Percentiles rank a stretch among this genome's conserved stretches.
phyloP scores from a whole-genome alignment of 2,797 vertebrate genomes.

The Melanotaenia parkinsoni region DNA sequence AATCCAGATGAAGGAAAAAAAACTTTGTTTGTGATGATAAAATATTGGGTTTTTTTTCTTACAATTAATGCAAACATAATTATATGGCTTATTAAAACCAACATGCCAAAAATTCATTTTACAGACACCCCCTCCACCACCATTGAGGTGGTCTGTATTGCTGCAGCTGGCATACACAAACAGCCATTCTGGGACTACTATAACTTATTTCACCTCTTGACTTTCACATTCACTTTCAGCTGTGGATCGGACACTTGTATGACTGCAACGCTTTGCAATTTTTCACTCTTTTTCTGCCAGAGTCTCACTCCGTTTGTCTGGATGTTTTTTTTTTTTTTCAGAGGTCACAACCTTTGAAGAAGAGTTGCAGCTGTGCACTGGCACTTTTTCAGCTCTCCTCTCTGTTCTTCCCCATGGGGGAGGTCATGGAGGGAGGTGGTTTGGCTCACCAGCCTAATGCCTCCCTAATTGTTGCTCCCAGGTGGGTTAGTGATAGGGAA shows the following conservation, averaged over 20 bases:
- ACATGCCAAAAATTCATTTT: too few species aligned
- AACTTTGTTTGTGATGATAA: too few species aligned
- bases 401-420: slow-evolving; percentile 40
- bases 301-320: slow-evolving; percentile 21
- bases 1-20: too few species aligned
- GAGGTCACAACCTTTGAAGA: slow-evolving; percentile 49
- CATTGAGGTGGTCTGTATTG: too few species aligned
- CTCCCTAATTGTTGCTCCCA: slow-evolving; percentile 76
- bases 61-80: too few species aligned
- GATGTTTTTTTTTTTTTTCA: slow-evolving; percentile 6
- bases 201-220: slow-evolving; percentile 41
- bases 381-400: slow-evolving; percentile 36
- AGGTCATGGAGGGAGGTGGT: slow-evolving; percentile 60
- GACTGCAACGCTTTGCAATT: slow-evolving; percentile 6
- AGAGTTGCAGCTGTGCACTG: slow-evolving; percentile 34
- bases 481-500: slow-evolving; percentile 54
- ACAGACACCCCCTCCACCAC: too few species aligned
- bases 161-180: too few species aligned
- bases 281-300: slow-evolving; percentile 18
- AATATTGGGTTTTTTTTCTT: too few species aligned
- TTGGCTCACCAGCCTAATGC: slow-evolving; percentile 61
- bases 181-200: not conserved
- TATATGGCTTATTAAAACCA: too few species aligned
- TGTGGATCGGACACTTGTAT: slow-evolving; percentile 29
- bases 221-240: slow-evolving; percentile 30